phyloP scores from a whole-genome alignment of 1,140 invertebrate genomes.

The Drosophila orosa region DNA sequence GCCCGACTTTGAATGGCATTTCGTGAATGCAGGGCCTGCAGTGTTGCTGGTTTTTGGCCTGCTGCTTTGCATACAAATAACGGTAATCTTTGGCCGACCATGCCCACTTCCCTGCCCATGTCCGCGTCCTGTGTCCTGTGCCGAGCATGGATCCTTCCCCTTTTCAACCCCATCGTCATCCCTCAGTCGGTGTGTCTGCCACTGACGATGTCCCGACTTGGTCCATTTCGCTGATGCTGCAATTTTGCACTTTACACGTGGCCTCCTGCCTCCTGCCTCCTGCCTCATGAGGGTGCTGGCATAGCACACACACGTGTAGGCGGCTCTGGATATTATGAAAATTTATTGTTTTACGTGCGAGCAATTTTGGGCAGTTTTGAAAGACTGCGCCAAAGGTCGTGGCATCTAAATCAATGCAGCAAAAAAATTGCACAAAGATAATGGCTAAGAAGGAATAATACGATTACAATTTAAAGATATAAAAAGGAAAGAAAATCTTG shows the following conservation, averaged over 20 bases:
- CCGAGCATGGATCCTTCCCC: not conserved
- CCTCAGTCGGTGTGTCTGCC: conserved; percentile 26
- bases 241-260: conserved; percentile 79
- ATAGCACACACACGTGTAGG: conserved; percentile 21
- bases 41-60: conserved; percentile 61
- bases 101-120: conserved; percentile 32
- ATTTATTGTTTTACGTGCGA: conserved; percentile 78
- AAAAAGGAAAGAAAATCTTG: not conserved
- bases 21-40: conserved; percentile 37
- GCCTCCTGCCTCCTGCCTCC: conserved; percentile 15
- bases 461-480: not conserved
- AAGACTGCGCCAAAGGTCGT: conserved; percentile 38
- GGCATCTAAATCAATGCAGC: conserved; percentile 38
- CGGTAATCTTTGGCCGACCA: conserved; percentile 66
- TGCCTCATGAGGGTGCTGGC: not conserved
- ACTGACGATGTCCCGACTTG: conserved; percentile 36
- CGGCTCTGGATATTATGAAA: conserved; percentile 60
- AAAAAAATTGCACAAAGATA: not conserved
- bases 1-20: conserved; percentile 74
- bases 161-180: not conserved
- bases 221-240: conserved; percentile 70
- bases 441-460: not conserved
- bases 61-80: conserved; percentile 82
- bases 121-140: not conserved
- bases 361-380: conserved; percentile 64